These are phyloP conservation scores for Dinoponera quadriceps DNA, from an alignment of 1,140 invertebrate genomes.

Conservation along the genomic window DNA sequence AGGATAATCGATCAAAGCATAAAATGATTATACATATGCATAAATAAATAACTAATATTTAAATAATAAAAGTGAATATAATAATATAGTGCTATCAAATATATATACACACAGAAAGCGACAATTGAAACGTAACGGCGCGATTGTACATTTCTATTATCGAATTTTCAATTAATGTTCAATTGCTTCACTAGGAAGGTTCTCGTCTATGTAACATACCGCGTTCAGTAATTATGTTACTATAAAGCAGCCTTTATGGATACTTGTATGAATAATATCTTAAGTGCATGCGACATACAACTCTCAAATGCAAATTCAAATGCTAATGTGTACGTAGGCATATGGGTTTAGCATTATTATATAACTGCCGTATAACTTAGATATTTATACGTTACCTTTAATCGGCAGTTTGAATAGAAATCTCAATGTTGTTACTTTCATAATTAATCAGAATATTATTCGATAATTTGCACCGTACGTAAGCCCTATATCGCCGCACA, in stretches of 20 bases:
- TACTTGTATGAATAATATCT: constrained; percentile 50
- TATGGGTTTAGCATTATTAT: constrained; percentile 30
- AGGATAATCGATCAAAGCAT: too few relatives aligned
- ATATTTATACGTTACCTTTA: constrained; percentile 47
- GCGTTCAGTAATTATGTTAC: constrained; percentile 11
- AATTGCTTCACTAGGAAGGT: not conserved
- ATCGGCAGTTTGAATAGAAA: constrained; percentile 46
- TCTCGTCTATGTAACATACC: not conserved
- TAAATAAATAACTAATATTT: too few relatives aligned
- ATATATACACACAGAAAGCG: too few relatives aligned
- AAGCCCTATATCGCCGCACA: constrained; percentile 31
- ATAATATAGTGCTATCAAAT: too few relatives aligned
- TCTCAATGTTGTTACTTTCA: constrained; percentile 13
- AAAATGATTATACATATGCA: too few relatives aligned
- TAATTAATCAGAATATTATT: constrained; percentile 57
- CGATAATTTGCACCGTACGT: constrained; percentile 43
- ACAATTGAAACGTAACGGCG: too few relatives aligned
- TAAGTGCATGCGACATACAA: constrained; percentile 12
- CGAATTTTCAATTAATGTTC: constrained; percentile 1
- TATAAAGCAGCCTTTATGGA: not conserved
- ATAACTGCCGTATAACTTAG: constrained; percentile 35
- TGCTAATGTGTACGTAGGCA: constrained; percentile 48
- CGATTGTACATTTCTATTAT: not conserved
- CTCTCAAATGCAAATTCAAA: constrained; percentile 24
- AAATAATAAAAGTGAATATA: too few relatives aligned